Conservation (phyloP, 37 sponge, comb jelly and placozoan genomes). For the Dysidea cf. avara region DNA sequence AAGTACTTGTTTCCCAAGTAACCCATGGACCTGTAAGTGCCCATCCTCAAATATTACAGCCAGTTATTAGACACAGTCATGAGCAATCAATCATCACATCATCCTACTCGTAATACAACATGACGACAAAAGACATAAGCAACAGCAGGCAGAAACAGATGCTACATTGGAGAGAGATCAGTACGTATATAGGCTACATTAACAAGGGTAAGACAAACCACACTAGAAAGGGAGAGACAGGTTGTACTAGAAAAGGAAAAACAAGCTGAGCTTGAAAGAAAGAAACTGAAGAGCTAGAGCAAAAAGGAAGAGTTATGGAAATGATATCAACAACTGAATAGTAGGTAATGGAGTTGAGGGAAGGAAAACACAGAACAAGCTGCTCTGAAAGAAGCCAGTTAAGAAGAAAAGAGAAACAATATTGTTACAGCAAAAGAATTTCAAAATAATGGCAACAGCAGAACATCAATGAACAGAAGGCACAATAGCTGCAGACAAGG, state of each 20-base stretch:
- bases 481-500: neutral
- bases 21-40: too few species aligned
- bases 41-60: too few species aligned
- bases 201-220: neutral
- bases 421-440: neutral
- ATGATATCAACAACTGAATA: neutral
- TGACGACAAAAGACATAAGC: neutral
- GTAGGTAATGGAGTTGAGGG: neutral
- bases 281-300: neutral
- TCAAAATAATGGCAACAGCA: neutral
- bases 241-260: neutral
- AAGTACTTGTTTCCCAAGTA: too few species aligned
- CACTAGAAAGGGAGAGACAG: neutral
- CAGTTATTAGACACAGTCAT: too few species aligned
- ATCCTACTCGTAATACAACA: neutral
- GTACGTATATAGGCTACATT: neutral
- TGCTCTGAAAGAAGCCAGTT: neutral
- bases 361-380: too few species aligned
- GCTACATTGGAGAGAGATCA: neutral
- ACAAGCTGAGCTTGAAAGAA: neutral
- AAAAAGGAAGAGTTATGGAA: neutral
- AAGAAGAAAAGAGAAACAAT: conserved; percentile 23
- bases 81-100: too few species aligned
- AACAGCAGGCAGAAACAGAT: conserved; percentile 8
- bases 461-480: conserved; percentile 1